These are phyloP conservation scores for Pseudobourletiella spinata DNA, from an alignment of 1,140 invertebrate species.

Conservation along the genomic window DNA sequence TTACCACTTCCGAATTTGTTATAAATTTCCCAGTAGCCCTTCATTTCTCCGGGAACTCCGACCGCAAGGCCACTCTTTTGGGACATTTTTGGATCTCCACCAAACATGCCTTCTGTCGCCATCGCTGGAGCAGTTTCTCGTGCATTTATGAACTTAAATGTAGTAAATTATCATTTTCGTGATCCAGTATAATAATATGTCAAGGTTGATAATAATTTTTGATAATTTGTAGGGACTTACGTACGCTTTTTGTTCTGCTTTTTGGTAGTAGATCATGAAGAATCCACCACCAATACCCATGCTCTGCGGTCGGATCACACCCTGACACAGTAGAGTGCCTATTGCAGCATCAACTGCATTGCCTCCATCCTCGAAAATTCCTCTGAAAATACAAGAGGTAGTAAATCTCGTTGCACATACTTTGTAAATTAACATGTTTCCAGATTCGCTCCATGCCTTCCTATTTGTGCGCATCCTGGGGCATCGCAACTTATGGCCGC, in stretches of 20 bases:
- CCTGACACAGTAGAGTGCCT: constrained; percentile 73
- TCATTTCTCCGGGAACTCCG: constrained; percentile 81
- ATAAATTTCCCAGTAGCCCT: constrained; percentile 77
- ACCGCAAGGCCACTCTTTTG: constrained; percentile 52
- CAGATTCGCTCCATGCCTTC: no score
- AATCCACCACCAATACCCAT: constrained; percentile 82
- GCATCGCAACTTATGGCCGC: constrained; percentile 40
- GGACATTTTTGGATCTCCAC: constrained; percentile 46
- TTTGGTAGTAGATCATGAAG: constrained; percentile 68
- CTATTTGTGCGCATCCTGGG: constrained; percentile 39
- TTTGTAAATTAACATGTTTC: neutral
- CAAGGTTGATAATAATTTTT: neutral
- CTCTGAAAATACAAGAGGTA: neutral
- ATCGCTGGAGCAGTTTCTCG: constrained; percentile 67
- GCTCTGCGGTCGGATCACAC: constrained; percentile 71
- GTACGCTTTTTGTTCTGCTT: neutral
- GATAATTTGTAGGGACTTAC: neutral
- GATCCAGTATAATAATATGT: neutral
- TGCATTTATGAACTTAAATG: constrained; percentile 71
- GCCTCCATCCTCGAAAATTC: constrained; percentile 57
- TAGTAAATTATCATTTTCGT: neutral
- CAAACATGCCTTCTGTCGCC: constrained; percentile 59
- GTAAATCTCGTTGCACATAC: neutral
- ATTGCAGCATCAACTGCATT: constrained; percentile 81
- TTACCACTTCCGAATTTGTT: constrained; percentile 43